A percentile compares a stretch with the other conserved stretches of the same genome.
These are phyloP conservation scores for Lynx canadensis DNA, from an alignment of 2,113 vertebrate species.

Conservation along the genomic window DNA sequence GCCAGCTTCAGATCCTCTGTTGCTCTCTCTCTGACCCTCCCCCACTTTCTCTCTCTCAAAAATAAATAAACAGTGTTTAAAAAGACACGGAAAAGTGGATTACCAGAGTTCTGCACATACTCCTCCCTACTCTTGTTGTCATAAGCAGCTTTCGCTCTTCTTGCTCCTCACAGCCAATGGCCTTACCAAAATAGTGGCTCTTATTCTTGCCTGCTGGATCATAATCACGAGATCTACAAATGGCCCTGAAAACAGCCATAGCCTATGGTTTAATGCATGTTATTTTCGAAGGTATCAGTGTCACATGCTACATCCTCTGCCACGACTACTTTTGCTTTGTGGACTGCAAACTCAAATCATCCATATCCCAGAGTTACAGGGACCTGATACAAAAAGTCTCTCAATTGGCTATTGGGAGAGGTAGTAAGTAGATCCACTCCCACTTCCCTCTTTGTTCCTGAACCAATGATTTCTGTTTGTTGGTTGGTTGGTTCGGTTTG, in stretches of 20 bases:
- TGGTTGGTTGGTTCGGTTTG: neutral
- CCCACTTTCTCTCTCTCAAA: too few relatives aligned
- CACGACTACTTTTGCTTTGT: neutral
- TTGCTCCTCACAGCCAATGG: neutral
- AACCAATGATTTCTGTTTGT: neutral
- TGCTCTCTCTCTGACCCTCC: too few relatives aligned
- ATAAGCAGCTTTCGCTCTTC: neutral
- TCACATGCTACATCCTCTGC: neutral
- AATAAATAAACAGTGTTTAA: too few relatives aligned
- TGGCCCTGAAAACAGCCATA: neutral
- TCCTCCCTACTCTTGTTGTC: neutral
- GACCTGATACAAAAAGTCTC: neutral
- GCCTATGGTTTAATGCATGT: neutral
- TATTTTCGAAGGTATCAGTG: neutral
- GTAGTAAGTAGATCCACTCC: neutral
- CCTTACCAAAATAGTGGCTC: neutral
- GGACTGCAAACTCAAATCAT: neutral
- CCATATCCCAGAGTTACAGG: neutral
- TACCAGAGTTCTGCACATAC: neutral
- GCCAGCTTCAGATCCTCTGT: too few relatives aligned
- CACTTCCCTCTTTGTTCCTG: neutral
- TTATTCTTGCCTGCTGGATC: neutral
- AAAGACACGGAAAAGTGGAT: neutral
- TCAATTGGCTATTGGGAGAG: neutral
- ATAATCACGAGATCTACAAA: neutral